Percentiles rank a stretch among this genome's conserved stretches.
Evolutionary conservation across 2,888 invertebrate species (phyloP).

Genomic region (Lasioglossum villosulum): DNA sequence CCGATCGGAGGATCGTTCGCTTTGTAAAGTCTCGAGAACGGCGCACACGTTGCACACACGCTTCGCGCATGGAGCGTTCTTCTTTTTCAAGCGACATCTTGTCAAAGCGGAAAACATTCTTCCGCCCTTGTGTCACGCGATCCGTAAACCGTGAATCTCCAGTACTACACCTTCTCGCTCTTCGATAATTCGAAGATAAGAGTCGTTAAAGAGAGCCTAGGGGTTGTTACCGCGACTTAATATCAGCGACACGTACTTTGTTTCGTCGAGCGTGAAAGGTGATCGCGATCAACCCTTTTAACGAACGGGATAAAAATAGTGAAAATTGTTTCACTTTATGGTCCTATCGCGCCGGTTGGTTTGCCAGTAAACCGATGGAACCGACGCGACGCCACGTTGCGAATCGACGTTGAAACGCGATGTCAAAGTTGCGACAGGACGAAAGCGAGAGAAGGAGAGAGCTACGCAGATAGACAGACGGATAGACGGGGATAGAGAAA

Average conservation of each 20-base stretch:
- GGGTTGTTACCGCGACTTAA: constrained; percentile 41
- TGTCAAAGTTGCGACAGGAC: constrained; percentile 27
- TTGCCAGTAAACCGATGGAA: background rate
- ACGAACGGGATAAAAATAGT: constrained; percentile 10
- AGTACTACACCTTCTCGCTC: constrained; percentile 50
- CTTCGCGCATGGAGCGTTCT: constrained; percentile 1
- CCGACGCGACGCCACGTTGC: background rate
- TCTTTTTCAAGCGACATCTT: constrained; percentile 47
- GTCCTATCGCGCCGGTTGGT: background rate
- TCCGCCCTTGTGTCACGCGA: constrained; percentile 52
- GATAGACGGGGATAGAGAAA: no score
- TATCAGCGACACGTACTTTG: constrained; percentile 36
- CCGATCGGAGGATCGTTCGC: constrained; percentile 29
- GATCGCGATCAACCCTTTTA: constrained; percentile 20
- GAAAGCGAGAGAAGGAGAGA: background rate
- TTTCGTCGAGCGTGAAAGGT: constrained; percentile 21
- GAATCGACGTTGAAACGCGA: constrained; percentile 13
- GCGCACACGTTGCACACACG: constrained; percentile 4
- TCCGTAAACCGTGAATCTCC: constrained; percentile 40
- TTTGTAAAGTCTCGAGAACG: constrained; percentile 44
- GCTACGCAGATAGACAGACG: background rate
- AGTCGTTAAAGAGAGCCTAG: constrained; percentile 26
- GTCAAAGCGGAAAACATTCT: constrained; percentile 63
- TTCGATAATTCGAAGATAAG: constrained; percentile 61
- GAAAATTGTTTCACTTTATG: background rate